These are phyloP conservation scores for Petrocephalus microphthalmus DNA, from an alignment of 2,113 vertebrate genomes.

Conservation along the genomic window DNA sequence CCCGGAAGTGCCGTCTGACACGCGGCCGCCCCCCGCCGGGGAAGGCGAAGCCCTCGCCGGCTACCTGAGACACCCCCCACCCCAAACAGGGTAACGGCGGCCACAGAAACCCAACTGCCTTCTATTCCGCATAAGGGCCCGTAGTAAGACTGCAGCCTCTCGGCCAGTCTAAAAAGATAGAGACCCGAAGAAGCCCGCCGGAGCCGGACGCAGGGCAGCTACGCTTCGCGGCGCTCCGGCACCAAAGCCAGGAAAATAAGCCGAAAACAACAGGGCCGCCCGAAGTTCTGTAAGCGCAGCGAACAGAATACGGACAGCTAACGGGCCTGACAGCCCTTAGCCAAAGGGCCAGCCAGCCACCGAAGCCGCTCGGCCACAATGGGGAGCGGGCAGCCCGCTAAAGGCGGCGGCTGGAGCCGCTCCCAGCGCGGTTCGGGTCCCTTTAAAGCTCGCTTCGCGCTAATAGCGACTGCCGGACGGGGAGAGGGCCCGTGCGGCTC, in stretches of 20 bases:
- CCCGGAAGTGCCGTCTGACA: background rate
- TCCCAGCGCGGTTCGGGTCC: background rate
- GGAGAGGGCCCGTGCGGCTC: slow-evolving; percentile 25
- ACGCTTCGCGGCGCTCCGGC: too few species aligned
- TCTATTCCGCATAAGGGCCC: too few species aligned
- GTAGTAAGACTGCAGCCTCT: background rate
- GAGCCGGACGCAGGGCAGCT: too few species aligned
- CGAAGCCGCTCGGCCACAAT: background rate
- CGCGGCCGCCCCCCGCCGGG: background rate
- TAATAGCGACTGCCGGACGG: background rate
- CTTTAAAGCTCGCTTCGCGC: background rate
- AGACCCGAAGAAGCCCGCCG: background rate
- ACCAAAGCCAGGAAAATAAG: background rate
- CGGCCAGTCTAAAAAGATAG: background rate
- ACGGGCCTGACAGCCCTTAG: background rate
- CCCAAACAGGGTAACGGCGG: background rate
- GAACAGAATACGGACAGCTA: background rate
- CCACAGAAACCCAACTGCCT: too few species aligned
- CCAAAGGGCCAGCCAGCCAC: background rate
- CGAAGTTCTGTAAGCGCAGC: background rate
- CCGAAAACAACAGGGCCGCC: background rate
- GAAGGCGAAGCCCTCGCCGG: background rate
- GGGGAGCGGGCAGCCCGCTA: background rate
- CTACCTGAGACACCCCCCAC: background rate
- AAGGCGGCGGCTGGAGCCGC: background rate